Base-by-base conservation (phyloP, 2,888 invertebrate genomes). In the Siphlonurus alternatus region DNA sequence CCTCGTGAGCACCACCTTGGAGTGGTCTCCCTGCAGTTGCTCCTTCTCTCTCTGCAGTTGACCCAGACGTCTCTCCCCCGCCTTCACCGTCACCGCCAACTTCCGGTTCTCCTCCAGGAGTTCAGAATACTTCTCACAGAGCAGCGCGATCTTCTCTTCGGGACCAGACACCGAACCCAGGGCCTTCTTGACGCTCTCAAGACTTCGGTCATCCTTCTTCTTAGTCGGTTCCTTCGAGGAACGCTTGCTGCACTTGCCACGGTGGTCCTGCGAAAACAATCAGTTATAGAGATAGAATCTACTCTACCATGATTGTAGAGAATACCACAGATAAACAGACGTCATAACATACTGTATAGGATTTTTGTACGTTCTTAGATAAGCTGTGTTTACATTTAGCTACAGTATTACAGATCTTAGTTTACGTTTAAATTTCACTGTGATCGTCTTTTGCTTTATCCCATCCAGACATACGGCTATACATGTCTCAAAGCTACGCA, bases 1-100 rank as follows among this genome's bases (percentile, higher is more conserved):
- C 68, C 89, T 86, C 61, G 91, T 84, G 61, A 93, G 80, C 63
- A 93, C 81, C 61, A 86, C 85, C 76, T 91, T 93, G 69, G 88
- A 89, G 67, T 88, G 84, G 71, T 95, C 94, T 62, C 85, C 79
- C 72, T 91, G 89, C 61, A 89, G 74, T 69, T 87, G 86, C 69
- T 93, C 92, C 70, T 88, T 91, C 71, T 93, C 93, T 68, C 86
- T 83, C 60, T 83, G 76, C 22, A 86, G 73, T 67, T 82, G 71
- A 22, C 79, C 77, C 66, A 81, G 76, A 64, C 83, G 79, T 66
- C 83, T 85, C 67, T 86, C 85, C 0, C 81, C 77, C 66, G 81
- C 66, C 65, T 72, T 73, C 38, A 69, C 67, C 5, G 68, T 66
- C 25, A 68, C 59, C 68, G 76, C 75, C 19, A 74, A 65, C 23